Base-by-base conservation (phyloP, 2,888 invertebrate genomes). In the Osedax fenrisi region DNA sequence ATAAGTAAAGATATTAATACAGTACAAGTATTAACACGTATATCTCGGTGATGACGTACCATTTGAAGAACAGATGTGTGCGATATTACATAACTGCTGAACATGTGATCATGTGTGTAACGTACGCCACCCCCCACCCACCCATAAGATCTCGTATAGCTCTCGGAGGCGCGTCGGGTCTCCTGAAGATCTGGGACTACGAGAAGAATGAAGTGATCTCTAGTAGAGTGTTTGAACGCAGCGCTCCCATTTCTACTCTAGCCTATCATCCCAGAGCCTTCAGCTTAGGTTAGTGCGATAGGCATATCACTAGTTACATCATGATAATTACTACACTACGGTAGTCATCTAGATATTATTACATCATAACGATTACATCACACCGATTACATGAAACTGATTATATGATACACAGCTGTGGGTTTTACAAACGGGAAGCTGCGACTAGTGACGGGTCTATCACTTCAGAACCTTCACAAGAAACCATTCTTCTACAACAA, bases 141-240 rank as follows among this genome's bases (percentile, higher is more conserved):
- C n/a, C n/a, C n/a, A n/a, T n/a, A n/a, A 84, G 84, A 26, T 81
- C 83, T 3, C 78, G 78, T 61, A 69, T 85, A 27, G 83, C 80
- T n/a, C 81, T 83, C 27, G 85, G 83, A 25, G 82, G 84, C 76
- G 82, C 82, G 76, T 81, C 83, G 27, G 85, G 85, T 17, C 78
- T 83, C 17, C 78, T 85, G 72, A 82, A 84, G 77, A 79, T 84
- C 13, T 85, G 84, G 84, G 80, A 84, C 78, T 84, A 84, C 78
- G 80, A 81, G 73, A 79, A 80, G 72, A 84, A 82, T 41, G 41
- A 41, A 41, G 41, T 17, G 17, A 17, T 41, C 5, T 5, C 41
- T 41, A 41, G 10, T 41, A 75, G 82, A 67, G 77, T 76, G 68
- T 84, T 84, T 81, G 82, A 83, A 22, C 79, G 79, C 72, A 81